These are phyloP conservation scores for Magallana gigas DNA, from an alignment of 1,140 invertebrate species.

Conservation along the genomic window DNA sequence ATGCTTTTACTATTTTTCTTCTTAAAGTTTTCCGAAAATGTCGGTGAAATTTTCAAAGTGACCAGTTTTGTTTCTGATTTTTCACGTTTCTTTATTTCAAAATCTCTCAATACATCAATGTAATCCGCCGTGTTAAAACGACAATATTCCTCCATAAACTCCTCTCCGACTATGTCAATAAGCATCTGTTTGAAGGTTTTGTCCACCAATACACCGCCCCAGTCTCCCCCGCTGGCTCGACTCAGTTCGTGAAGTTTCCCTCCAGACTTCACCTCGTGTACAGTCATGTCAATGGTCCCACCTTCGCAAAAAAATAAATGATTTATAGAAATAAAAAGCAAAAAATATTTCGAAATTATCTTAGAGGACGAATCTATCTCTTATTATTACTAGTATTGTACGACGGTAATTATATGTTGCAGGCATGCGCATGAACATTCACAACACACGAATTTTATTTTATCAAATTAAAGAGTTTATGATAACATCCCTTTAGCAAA, in stretches of 20 bases:
- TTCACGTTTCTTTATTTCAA: constrained; percentile 57
- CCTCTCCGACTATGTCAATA: constrained; percentile 23
- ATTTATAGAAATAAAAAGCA: too few relatives aligned
- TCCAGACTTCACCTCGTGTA: neutral
- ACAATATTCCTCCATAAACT: constrained; percentile 64
- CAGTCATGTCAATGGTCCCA: constrained; percentile 42
- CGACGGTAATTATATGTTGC: too few relatives aligned
- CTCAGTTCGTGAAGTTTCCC: constrained; percentile 16
- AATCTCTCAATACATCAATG: constrained; percentile 51
- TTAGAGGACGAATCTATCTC: too few relatives aligned
- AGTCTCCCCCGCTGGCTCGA: constrained; percentile 15
- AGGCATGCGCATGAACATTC: too few relatives aligned
- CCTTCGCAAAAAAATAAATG: constrained; percentile 13
- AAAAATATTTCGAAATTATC: too few relatives aligned
- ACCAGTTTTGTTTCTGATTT: neutral
- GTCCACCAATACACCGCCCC: constrained; percentile 29
- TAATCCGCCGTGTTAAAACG: constrained; percentile 52
- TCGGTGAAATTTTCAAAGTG: constrained; percentile 39
- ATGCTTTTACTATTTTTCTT: neutral
- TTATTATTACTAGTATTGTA: too few relatives aligned
- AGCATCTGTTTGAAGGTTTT: neutral
- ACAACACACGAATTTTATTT: too few relatives aligned
- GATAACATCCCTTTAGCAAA: too few relatives aligned
- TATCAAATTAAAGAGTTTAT: too few relatives aligned
- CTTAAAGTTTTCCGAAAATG: constrained; percentile 16